These are phyloP conservation scores for Rhombomys opimus DNA, from an alignment of 2,113 vertebrate species.

Conservation along the genomic window DNA sequence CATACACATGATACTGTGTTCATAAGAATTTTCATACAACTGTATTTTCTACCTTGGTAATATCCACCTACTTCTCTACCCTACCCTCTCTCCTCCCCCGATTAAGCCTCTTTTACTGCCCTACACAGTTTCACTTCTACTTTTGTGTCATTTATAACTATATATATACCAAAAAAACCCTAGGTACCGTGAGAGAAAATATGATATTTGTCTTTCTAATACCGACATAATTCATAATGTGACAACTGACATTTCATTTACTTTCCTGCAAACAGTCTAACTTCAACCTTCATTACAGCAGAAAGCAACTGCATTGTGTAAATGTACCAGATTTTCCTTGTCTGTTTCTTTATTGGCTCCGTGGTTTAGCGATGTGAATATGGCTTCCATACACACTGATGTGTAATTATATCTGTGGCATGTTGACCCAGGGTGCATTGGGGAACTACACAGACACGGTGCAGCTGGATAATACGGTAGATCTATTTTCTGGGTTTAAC, in stretches of 20 bases:
- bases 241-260: not conserved
- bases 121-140: not conserved
- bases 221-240: too few species aligned
- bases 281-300: not conserved
- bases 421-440: too few species aligned
- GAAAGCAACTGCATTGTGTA: not conserved
- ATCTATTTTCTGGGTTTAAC: not conserved
- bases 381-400: not conserved
- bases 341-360: not conserved
- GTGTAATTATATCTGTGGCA: too few species aligned
- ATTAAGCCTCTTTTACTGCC: not conserved
- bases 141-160: not conserved
- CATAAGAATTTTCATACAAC: not conserved
- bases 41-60: not conserved
- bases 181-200: not conserved
- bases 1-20: not conserved
- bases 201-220: not conserved
- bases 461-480: not conserved
- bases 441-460: not conserved
- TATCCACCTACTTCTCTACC: not conserved
- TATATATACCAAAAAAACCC: not conserved
- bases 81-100: not conserved
- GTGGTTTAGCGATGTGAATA: not conserved
- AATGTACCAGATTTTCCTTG: too few species aligned
- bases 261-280: too few species aligned